Base-by-base conservation (phyloP, 2,113 vertebrate species). In the Equus quagga region DNA sequence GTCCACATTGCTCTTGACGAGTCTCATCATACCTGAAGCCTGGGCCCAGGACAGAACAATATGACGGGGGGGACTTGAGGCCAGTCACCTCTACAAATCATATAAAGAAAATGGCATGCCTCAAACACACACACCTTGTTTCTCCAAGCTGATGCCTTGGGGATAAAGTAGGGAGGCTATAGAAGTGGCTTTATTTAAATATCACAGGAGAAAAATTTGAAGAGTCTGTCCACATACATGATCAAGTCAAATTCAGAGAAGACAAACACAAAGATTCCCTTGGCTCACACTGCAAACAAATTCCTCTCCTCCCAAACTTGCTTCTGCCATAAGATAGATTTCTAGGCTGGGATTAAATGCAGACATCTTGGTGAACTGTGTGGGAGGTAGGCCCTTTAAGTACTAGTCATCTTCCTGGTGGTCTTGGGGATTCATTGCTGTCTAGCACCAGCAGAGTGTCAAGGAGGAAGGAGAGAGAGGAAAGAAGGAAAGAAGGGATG, bases 261-360 rank as follows among this genome's bases (percentile, higher is more conserved):
- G 49, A 96, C 85, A 93, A 94, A 54, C 69, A 82, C 26, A 91
- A 9, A 31, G 46, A 60, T 15, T 67, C n/a, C 58, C 18, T 41
- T 41, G 83, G 81, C 41, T 33, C 76, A 84, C 54, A 13, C n/a
- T 65, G 69, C 88, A 96, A 58, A 67, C 62, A 80, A 51, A 87
- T 49, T 62, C 65, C 58, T 83, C 11, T 94, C 76, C 79, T 91
- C 23, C 80, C 62, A 82, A 36, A 83, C 64, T 75, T 87, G 69
- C 36, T 56, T 92, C 69, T 91, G 65, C 24, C 58, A 9, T 33
- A 90, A 85, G 12, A 64, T 41, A 62, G 65, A 90, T 51, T 84
- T 81, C 46, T 41, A 90, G 78, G 85, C 51, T 84, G 96, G 91
- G 91, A 84, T 89, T 54, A 54, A 98, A 79, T 31, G 33, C 75